phyloP scores from a whole-genome alignment of 2,888 invertebrate genomes.

The Synanthedon myopaeformis region DNA sequence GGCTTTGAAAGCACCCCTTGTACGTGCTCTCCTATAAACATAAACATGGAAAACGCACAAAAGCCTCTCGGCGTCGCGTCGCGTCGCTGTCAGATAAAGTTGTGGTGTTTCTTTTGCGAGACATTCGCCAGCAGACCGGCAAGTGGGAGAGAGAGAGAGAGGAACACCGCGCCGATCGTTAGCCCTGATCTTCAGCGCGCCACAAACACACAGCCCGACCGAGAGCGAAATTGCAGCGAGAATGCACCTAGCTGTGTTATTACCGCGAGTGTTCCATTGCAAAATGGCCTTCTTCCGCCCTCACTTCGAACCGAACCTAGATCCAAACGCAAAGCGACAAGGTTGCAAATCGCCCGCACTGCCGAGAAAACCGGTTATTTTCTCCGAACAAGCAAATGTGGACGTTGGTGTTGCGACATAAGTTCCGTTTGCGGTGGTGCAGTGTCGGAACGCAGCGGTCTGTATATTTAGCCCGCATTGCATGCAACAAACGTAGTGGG shows the following conservation, averaged over 20 bases:
- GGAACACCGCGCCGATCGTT: conserved; percentile 58
- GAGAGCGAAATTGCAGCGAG: conserved; percentile 71
- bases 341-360: conserved; percentile 27
- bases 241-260: conserved; percentile 70
- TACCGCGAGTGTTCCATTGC: conserved; percentile 41
- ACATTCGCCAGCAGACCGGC: conserved; percentile 22
- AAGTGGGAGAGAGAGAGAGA: conserved; percentile 46
- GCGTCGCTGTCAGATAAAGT: conserved; percentile 65
- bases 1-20: conserved; percentile 61
- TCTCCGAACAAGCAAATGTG: conserved; percentile 55
- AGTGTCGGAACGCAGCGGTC: conserved; percentile 38
- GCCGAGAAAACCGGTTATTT: conserved; percentile 50
- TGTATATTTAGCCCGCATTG: conserved; percentile 70
- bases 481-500: conserved; percentile 56
- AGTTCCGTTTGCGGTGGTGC: conserved; percentile 40
- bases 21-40: conserved; percentile 67
- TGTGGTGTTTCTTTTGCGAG: conserved; percentile 66
- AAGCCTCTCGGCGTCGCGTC: conserved; percentile 55
- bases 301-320: conserved; percentile 17
- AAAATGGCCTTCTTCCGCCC: conserved; percentile 47
- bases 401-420: conserved; percentile 58
- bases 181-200: conserved; percentile 71
- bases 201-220: conserved; percentile 70
- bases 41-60: conserved; percentile 70
- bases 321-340: conserved; percentile 21